Percentiles rank a stretch among this genome's conserved stretches.
Conservation (phyloP, 2,797 vertebrate genomes). For the Fringilla coelebs region DNA sequence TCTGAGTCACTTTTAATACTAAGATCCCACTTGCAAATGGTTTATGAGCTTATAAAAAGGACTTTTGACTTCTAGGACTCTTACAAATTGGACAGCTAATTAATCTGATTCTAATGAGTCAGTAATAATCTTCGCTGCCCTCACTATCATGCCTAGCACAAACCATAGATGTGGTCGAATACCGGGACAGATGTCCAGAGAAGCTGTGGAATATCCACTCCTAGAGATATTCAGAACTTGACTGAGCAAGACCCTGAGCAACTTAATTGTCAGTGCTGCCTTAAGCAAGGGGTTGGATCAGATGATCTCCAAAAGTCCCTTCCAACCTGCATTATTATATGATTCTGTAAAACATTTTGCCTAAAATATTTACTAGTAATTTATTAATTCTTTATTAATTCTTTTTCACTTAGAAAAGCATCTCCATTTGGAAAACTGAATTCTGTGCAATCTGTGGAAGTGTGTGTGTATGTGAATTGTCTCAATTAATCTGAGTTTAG, state of each 20-base stretch:
- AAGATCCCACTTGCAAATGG: not conserved
- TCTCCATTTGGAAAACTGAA: not conserved
- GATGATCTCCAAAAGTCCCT: not conserved
- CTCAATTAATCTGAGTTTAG: not conserved
- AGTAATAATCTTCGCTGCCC: not conserved
- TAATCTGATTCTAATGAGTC: not conserved
- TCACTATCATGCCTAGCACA: not conserved
- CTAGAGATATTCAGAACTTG: not conserved
- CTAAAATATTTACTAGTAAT: not conserved
- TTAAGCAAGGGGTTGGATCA: not conserved
- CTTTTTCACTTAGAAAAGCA: not conserved
- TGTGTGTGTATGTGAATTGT: not conserved
- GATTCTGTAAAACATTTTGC: not conserved
- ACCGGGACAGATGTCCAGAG: not conserved
- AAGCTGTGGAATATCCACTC: not conserved
- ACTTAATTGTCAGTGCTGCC: not conserved
- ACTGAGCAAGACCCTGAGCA: not conserved
- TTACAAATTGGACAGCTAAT: not conserved
- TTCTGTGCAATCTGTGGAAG: not conserved
- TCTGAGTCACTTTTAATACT: not conserved
- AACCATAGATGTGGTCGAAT: not conserved
- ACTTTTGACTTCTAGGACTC: not conserved
- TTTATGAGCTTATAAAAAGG: not conserved
- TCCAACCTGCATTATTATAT: not conserved
- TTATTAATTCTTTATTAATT: not conserved